Evolutionary conservation across 1,140 invertebrate species (phyloP).

Genomic region (Zaprionus gabonicus): DNA sequence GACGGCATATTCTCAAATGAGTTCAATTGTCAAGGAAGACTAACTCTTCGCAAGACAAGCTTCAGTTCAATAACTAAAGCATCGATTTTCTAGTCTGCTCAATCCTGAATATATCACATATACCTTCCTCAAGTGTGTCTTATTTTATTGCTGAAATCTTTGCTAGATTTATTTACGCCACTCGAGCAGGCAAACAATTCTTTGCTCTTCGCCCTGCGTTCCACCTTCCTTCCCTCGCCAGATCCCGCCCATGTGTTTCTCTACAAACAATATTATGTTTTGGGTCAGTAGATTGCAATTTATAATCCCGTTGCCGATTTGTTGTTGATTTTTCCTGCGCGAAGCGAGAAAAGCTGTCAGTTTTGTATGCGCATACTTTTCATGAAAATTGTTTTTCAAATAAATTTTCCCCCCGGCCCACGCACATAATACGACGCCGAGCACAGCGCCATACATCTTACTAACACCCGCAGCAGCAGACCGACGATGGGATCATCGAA

Average conservation of each 20-base stretch:
- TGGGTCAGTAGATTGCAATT: slow-evolving; percentile 69
- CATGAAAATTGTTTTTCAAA: slow-evolving; percentile 80
- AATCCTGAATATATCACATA: neutral
- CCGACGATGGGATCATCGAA: neutral
- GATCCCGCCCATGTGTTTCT: slow-evolving; percentile 43
- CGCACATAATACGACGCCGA: neutral
- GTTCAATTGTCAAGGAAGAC: too few species aligned
- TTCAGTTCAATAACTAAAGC: too few species aligned
- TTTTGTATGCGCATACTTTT: slow-evolving; percentile 80
- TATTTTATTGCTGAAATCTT: neutral
- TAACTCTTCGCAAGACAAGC: too few species aligned
- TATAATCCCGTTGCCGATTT: slow-evolving; percentile 55
- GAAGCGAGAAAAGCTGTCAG: slow-evolving; percentile 69
- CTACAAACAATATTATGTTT: slow-evolving; percentile 52
- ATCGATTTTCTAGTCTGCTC: neutral
- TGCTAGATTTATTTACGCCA: slow-evolving; percentile 36
- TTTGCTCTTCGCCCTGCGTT: neutral
- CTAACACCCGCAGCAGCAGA: slow-evolving; percentile 16
- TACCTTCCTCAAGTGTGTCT: neutral
- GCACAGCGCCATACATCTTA: slow-evolving; percentile 60
- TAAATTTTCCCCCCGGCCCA: slow-evolving; percentile 72
- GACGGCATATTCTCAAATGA: too few species aligned
- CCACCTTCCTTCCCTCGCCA: neutral
- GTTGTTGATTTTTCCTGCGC: slow-evolving; percentile 72
- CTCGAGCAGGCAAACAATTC: neutral